Evolutionary conservation across 2,888 invertebrate species (phyloP), one percentile per base, ranked within the genome.

Genomic region (Conops quadrifasciatus): DNA sequence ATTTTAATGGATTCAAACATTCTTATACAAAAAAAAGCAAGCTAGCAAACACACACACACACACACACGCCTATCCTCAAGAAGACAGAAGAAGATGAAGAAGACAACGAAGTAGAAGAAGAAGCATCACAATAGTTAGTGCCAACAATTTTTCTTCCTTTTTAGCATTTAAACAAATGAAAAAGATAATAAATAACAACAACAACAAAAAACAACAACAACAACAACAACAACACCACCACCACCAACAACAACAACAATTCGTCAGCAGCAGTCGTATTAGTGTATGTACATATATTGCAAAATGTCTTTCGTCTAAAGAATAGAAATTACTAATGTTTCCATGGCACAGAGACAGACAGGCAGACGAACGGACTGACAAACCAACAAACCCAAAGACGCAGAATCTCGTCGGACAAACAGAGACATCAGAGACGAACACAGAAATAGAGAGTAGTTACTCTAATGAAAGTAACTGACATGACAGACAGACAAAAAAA

Each of bases 211-310:
- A 11, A 21, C 53, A 53, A 53, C 21, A 36, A 36, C 36, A 36
- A 36, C 36, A 36, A 36, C 36, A 36, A 45, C 49, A 63, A 56
- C 58, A 45, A 28, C 16, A 62, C 62, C 56, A 65, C 49, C 53
- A 53, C 13, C 21, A 36, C 4, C 36, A 36, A 36, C 36, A 36
- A 36, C 36, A 36, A 45, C 49, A 63, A 56, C 58, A 45, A 28
- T 21, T 49, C 62, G 49, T 62, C 62, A n/a, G 24, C 45, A n/a
- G 43, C 16, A 24, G 21, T 65, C 19, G 24, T 51, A 11, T 51
- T 65, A 28, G 1, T 60, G 45, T 45, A 5, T 21, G 26, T 26
- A 15, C 58, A 21, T 19, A 28, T 19, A 60, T 19, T 60, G 26
- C 11, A 24, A 60, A 60, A 30, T 28, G 30, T 30, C 30, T 36